These are phyloP conservation scores for Caenorhabditis wallacei DNA, from an alignment of 2,888 invertebrate species.

Conservation along the genomic window DNA sequence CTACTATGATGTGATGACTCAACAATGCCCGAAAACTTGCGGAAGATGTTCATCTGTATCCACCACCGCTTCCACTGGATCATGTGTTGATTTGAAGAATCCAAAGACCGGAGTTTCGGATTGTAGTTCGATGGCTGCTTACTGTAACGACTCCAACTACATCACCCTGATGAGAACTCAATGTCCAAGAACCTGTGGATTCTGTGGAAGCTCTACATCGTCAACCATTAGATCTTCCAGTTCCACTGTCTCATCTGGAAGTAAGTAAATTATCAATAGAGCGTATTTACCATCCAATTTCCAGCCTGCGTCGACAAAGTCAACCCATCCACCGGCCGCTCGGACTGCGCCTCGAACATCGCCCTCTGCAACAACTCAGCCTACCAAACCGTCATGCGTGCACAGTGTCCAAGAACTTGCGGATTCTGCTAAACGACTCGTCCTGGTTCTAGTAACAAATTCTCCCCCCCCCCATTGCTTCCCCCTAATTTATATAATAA, in stretches of 20 bases:
- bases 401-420: slow-evolving; percentile 54
- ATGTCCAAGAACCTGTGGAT: slow-evolving; percentile 62
- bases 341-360: slow-evolving; percentile 38
- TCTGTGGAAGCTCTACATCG: slow-evolving; percentile 36
- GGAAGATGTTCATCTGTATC: slow-evolving; percentile 45
- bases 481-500: slow-evolving; percentile 52
- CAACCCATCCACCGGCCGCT: slow-evolving; percentile 51
- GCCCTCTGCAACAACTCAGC: slow-evolving; percentile 46
- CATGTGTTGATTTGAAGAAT: slow-evolving; percentile 57
- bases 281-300: neutral
- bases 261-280: too few species aligned
- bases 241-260: slow-evolving; percentile 43
- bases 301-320: slow-evolving; percentile 48
- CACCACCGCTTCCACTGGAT: slow-evolving; percentile 22
- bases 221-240: slow-evolving; percentile 25
- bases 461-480: neutral
- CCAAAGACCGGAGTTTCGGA: slow-evolving; percentile 60
- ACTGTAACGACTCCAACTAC: slow-evolving; percentile 61
- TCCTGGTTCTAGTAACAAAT: neutral
- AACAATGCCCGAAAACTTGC: slow-evolving; percentile 57
- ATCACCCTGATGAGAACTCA: slow-evolving; percentile 51
- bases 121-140: slow-evolving; percentile 30
- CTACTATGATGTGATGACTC: slow-evolving; percentile 61
- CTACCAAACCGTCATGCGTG: slow-evolving; percentile 45
- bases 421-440: slow-evolving; percentile 38